These are phyloP conservation scores for Pangasius macronema DNA, from an alignment of 2,797 vertebrate species.

Conservation along the genomic window DNA sequence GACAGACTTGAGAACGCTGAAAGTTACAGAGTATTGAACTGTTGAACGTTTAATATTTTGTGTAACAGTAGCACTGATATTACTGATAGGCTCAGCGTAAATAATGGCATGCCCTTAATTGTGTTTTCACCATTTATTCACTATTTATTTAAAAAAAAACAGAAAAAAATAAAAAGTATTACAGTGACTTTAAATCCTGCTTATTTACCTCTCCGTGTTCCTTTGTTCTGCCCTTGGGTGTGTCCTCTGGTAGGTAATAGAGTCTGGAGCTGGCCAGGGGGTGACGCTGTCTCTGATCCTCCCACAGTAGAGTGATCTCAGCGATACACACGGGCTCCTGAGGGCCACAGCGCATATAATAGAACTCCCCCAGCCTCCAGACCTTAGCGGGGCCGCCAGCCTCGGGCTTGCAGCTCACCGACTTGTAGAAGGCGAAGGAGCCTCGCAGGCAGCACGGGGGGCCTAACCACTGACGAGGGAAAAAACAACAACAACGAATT, in stretches of 20 bases:
- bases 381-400: constrained; percentile 64
- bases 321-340: constrained; percentile 78
- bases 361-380: constrained; percentile 81
- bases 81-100: neutral
- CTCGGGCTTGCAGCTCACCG: constrained; percentile 68
- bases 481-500: neutral
- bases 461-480: constrained; percentile 73
- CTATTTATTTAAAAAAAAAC: too few species aligned
- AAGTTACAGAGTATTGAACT: neutral
- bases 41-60: neutral
- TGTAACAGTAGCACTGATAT: neutral
- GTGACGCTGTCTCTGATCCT: constrained; percentile 75
- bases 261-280: constrained; percentile 79
- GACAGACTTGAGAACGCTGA: neutral
- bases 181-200: neutral
- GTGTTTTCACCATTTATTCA: neutral
- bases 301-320: constrained; percentile 81
- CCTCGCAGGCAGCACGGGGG: constrained; percentile 80
- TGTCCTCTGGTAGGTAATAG: constrained; percentile 81
- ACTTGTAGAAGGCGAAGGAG: constrained; percentile 81
- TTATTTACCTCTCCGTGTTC: constrained; percentile 79
- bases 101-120: neutral
- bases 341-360: constrained; percentile 77
- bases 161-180: neutral
- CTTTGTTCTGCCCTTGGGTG: constrained; percentile 74